Base-by-base conservation (phyloP, 2,888 invertebrate genomes). In the Tanypteryx hageni region DNA sequence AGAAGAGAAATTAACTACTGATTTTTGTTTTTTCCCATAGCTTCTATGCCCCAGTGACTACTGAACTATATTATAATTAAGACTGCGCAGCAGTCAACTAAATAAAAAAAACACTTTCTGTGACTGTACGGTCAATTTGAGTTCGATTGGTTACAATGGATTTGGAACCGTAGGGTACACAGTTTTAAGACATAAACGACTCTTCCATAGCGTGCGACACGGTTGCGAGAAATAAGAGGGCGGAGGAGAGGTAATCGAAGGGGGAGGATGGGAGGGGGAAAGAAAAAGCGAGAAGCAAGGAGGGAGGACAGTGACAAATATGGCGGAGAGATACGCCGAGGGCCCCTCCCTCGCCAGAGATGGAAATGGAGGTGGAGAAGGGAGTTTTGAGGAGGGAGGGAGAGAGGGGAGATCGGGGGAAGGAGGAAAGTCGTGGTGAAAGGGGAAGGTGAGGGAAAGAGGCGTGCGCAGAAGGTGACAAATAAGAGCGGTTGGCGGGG, bases 401-500 rank as follows among this genome's bases (percentile, higher is more conserved):
- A 0, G 13, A 64, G 81, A 14, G 22, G 81, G 27, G 27, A 13
- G 31, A 31, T 8, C 22, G 22, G 22, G n/a, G 64, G 16, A 18
- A n/a, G 64, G 64, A 64, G 13, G 11, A 64, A 18, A 18, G 13
- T 0, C 14, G 14, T 61, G 18, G 61, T 61, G 14, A 3, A 18
- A 11, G 64, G n/a, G 64, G 64, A 18, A 11, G 76, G 76, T 22
- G 76, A 76, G n/a, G 76, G n/a, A 76, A n/a, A 22, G 22, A 76
- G 76, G n/a, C 76, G n/a, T 27, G 76, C 76, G 18, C n/a, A 16
- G n/a, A n/a, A n/a, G 76, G 76, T n/a, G 76, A 76, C 76, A 76
- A 76, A 76, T 76, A 11, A 11, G 64, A 64, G 64, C 64, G n/a
- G 64, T 64, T n/a, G 64, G 18, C 13, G 64, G 5, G 64, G 13